Base-by-base conservation (phyloP, 2,113 vertebrate species). In the Patagioenas fasciata region DNA sequence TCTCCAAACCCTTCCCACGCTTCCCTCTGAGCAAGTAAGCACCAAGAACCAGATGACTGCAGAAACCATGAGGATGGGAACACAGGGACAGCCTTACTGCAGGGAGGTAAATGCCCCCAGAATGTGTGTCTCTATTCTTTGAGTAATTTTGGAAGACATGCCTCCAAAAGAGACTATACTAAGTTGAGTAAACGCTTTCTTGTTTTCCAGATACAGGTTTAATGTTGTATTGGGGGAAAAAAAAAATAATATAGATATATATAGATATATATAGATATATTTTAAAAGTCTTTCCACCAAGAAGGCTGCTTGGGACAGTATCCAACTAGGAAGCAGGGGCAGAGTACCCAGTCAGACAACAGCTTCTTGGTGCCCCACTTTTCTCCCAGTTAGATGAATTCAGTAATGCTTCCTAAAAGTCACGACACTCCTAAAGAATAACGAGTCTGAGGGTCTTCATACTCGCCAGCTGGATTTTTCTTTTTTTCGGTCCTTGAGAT, bases 401-500 rank as follows among this genome's bases (percentile, higher is more conserved):
- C 57, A 57, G 10, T 57, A 78, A 25, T 56, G 11, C 12, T 50
- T 75, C 62, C 74, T n/a, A n/a, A 60, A 85, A 74, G 21, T 48
- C 47, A n/a, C 3, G 23, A 15, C 11, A 50, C 8, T 51, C 25
- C 31, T 28, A 24, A 67, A 31, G 25, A 61, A n/a, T 9, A 67
- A 42, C 0, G 0, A 74, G 44, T 65, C 14, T 31, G 29, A 85
- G 4, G 5, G 32, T 74, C 7, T 64, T 32, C 14, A 2, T 28
- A 13, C 32, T 32, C 56, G 5, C 38, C 74, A 79, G 16, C 9
- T 20, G 15, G 34, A 25, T 65, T 91, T 85, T 81, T 75, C 31
- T 32, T 61, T 77, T 50, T 54, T 23, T 32, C 48, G 31, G 44
- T 90, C 69, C 17, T 67, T 69, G 80, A 91, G 28, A 25, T 84